Base-by-base conservation (phyloP, 2,888 invertebrate species). In the Zaprionus bogoriensis region DNA sequence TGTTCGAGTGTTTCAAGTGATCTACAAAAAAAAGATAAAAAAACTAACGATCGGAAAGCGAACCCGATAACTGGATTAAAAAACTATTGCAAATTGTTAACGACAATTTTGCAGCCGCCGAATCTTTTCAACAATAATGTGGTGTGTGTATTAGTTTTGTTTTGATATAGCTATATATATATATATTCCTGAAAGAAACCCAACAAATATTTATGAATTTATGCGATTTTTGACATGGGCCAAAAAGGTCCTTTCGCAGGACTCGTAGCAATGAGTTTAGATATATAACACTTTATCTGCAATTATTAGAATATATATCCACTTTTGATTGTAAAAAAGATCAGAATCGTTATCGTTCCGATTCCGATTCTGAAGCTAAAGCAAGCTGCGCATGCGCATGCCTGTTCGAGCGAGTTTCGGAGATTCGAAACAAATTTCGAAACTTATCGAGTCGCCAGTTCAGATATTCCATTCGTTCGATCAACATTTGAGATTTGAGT, bases 121-220 rank as follows among this genome's bases (percentile, higher is more conserved):
- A 52, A 20, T 25, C 19, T 44, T 67, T 86, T 82, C 77, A 73
- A 68, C 77, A 71, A 82, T 77, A 77, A 87, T 87, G 87, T 72
- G 87, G 87, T 87, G 79, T 87, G 87, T 87, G 80, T 87, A 80
- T 77, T 75, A 67, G 76, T 77, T 79, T 78, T 72, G 60, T 70
- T 74, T 68, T 42, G 10, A 41, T 38, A 2, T 30, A 20, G 7
- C 4, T n/a, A 19, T 38, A 19, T 48, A 19, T n/a, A 12, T 41
- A 14, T 32, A n/a, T 6, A 14, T 19, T 30, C 6, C 10, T 17
- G 0, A 38, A 20, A n/a, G n/a, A n/a, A 22, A 17, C 7, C 14
- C 32, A 6, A 5, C 4, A 14, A 27, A 27, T 27, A 36, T 9
- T 17, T 36, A 36, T 27, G 5, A 47, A 38, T 39, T 22, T 25